Evolutionary conservation across 2,113 vertebrate genomes (phyloP).

Genomic region (Sceloporus tristichus): DNA sequence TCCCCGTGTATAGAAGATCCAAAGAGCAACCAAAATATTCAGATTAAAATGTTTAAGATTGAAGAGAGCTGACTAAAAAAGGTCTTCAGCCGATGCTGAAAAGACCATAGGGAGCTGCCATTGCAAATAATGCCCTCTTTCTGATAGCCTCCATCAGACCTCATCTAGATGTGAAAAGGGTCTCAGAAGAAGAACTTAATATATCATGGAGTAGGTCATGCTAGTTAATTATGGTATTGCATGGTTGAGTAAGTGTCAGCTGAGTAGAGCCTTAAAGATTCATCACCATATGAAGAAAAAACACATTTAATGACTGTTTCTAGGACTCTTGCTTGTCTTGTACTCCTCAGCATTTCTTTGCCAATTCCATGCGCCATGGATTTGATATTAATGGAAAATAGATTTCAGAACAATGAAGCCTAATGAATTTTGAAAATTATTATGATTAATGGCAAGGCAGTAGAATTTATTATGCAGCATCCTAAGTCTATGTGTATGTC

Average conservation of each 20-base stretch:
- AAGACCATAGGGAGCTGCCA: not conserved
- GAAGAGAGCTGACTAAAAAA: not conserved
- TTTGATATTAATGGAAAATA: constrained; percentile 78
- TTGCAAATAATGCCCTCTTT: not conserved
- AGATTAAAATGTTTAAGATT: not conserved
- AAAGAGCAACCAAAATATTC: no score
- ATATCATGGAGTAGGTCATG: no score
- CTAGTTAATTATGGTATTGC: not conserved
- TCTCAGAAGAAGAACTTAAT: not conserved
- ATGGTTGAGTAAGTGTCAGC: not conserved
- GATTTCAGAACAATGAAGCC: constrained; percentile 79
- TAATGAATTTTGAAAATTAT: constrained; percentile 80
- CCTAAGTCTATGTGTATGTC: constrained; percentile 13
- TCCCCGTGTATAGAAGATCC: no score
- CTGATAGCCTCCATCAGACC: not conserved
- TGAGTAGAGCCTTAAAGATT: not conserved
- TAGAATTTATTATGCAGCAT: constrained; percentile 61
- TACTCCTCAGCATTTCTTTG: constrained; percentile 34
- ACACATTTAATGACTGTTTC: not conserved
- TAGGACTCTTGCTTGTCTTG: not conserved
- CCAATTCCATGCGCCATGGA: constrained; percentile 43
- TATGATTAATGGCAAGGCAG: constrained; percentile 65
- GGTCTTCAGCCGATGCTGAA: not conserved
- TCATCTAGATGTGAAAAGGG: not conserved
- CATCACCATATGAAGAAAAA: not conserved